Evolutionary conservation across 2,797 vertebrate species (phyloP).

Genomic region (Crossoptilon crossoptilon): DNA sequence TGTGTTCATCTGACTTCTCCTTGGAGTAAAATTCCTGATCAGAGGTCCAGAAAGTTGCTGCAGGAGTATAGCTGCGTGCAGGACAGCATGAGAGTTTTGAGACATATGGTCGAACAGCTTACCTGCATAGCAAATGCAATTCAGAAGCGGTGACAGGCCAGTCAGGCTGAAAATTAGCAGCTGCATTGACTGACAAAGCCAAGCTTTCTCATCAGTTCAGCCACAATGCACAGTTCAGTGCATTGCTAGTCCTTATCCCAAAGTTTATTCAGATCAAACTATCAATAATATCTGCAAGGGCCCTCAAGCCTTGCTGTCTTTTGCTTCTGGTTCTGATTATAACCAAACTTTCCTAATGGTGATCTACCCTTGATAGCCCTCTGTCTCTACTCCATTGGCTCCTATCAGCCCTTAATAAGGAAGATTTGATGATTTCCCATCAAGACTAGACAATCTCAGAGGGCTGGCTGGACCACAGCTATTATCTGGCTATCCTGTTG

Average conservation of each 20-base stretch:
- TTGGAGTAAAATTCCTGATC: background rate
- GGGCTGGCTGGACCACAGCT: background rate
- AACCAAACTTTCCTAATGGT: background rate
- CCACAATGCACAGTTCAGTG: background rate
- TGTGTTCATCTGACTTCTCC: background rate
- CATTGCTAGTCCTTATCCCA: background rate
- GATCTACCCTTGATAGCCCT: background rate
- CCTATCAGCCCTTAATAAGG: background rate
- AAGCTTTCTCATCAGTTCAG: background rate
- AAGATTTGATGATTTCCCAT: background rate
- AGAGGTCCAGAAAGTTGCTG: background rate
- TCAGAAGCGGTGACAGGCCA: background rate
- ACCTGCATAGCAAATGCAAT: background rate
- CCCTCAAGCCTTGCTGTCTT: too few species aligned
- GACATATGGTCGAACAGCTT: background rate
- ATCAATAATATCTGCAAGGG: background rate
- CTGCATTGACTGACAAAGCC: background rate
- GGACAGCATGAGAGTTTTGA: background rate
- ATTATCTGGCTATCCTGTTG: background rate
- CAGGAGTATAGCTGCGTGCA: background rate
- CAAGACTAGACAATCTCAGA: background rate
- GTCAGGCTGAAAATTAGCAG: background rate
- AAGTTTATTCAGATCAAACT: background rate
- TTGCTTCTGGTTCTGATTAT: background rate
- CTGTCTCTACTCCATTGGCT: background rate